Evolutionary conservation across 2,797 vertebrate species (phyloP).

Genomic region (Periparus ater): DNA sequence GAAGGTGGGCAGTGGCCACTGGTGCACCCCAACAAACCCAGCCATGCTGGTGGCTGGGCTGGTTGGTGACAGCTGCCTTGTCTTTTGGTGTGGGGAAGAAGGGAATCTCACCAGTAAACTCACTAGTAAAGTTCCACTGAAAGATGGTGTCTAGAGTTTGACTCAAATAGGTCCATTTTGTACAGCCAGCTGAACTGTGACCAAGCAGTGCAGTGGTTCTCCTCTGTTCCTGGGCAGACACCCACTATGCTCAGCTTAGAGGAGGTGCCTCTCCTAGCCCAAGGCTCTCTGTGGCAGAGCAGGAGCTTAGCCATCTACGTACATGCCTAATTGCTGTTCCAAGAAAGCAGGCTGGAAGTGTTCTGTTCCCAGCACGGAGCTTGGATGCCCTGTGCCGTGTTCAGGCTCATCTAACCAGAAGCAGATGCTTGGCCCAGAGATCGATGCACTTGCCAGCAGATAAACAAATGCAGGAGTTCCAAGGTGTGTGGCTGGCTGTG

Average conservation of each 20-base stretch:
- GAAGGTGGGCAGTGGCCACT: too few species aligned
- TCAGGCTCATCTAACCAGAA: not conserved
- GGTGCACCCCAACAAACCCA: not conserved
- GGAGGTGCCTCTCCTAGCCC: not conserved
- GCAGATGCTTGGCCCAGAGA: not conserved
- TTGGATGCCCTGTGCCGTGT: rapidly evolving
- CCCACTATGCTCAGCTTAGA: not conserved
- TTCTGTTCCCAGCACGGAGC: rapidly evolving
- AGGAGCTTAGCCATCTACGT: not conserved
- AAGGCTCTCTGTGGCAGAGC: not conserved
- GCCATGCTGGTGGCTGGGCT: not conserved
- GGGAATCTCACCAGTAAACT: not conserved
- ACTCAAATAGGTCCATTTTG: not conserved
- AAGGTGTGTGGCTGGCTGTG: rapidly evolving
- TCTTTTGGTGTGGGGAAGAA: not conserved
- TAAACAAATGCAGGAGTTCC: not conserved
- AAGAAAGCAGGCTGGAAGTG: not conserved
- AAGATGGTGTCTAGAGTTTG: not conserved
- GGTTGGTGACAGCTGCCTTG: not conserved
- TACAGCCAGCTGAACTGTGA: not conserved
- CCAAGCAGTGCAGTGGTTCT: not conserved
- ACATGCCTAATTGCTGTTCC: not conserved
- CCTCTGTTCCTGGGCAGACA: not conserved
- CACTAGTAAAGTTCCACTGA: not conserved
- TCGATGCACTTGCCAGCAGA: not conserved